phyloP scores from a whole-genome alignment of 2,797 vertebrate genomes.

The Scarus forsteni region DNA sequence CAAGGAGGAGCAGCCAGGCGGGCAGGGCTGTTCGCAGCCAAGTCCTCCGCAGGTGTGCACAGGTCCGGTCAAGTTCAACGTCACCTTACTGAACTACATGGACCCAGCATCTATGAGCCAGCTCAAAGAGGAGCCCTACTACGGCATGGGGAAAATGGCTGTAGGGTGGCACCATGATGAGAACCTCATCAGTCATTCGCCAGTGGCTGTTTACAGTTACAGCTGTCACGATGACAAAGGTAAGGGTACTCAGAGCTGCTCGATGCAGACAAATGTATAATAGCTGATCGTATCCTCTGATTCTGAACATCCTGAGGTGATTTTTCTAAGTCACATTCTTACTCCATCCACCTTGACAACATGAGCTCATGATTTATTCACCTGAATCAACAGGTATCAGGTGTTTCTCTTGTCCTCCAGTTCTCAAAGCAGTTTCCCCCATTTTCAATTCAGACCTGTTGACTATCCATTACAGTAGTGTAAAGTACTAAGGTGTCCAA shows the following conservation, averaged over 20 bases:
- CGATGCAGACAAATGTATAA: no score
- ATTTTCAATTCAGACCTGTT: no score
- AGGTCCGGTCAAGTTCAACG: conserved; percentile 85
- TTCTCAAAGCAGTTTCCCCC: no score
- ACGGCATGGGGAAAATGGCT: conserved; percentile 97
- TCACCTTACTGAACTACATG: conserved; percentile 98
- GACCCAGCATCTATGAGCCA: conserved; percentile 91
- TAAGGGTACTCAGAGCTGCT: conserved; percentile 46
- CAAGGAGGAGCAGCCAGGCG: conserved; percentile 59
- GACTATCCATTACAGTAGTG: no score
- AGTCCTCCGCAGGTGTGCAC: conserved; percentile 62
- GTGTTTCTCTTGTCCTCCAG: no score
- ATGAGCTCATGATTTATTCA: no score
- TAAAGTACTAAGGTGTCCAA: no score
- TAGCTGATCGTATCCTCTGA: no score
- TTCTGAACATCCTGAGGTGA: no score
- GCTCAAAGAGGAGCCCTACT: conserved; percentile 96
- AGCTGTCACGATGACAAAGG: conserved; percentile 86
- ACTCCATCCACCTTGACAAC: no score
- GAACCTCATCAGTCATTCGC: conserved; percentile 91
- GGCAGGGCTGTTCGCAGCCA: conserved; percentile 74
- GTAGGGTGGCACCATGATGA: conserved; percentile 99
- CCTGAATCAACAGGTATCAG: no score
- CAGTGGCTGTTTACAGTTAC: conserved; percentile 95
- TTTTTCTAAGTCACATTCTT: no score